phyloP scores from a whole-genome alignment of 2,888 invertebrate species.

The Lissocephala sabroskyi region DNA sequence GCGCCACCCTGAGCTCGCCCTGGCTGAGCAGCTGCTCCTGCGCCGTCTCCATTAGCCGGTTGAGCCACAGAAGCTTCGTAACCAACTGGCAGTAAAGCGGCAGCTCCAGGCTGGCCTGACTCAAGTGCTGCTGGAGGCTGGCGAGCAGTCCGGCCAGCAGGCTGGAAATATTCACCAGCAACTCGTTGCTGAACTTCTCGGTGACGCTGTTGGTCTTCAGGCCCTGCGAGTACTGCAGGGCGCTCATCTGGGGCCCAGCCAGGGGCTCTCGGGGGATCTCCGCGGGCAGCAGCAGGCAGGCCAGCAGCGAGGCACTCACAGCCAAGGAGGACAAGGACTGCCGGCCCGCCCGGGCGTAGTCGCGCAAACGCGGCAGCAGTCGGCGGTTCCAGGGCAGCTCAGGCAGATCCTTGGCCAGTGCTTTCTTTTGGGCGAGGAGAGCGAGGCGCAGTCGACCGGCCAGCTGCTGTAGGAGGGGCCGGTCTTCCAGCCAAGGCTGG shows the following conservation, averaged over 20 bases:
- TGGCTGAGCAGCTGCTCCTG: constrained; percentile 53
- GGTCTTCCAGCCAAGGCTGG: constrained; percentile 28
- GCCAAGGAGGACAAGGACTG: constrained; percentile 22
- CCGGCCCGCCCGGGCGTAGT: constrained; percentile 42
- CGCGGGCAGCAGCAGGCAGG: constrained; percentile 38
- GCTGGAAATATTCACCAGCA: constrained; percentile 49
- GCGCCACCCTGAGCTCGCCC: constrained; percentile 73
- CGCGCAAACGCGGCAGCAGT: constrained; percentile 66
- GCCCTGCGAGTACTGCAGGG: constrained; percentile 68
- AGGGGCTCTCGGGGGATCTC: constrained; percentile 34
- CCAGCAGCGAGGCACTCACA: constrained; percentile 52
- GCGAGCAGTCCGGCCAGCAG: constrained; percentile 57
- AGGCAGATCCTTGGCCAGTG: constrained; percentile 2
- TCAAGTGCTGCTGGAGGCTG: constrained; percentile 32
- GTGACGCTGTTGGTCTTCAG: constrained; percentile 43
- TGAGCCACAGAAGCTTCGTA: constrained; percentile 65
- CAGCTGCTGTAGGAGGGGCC: constrained; percentile 28
- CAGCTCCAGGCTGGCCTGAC: constrained; percentile 42
- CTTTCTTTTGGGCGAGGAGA: constrained; percentile 15
- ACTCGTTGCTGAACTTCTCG: constrained; percentile 63
- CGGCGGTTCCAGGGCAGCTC: constrained; percentile 69
- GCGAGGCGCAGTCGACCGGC: constrained; percentile 29
- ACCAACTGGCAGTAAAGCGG: constrained; percentile 46
- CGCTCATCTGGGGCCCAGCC: constrained; percentile 49
- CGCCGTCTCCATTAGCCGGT: constrained; percentile 57